Percentiles rank a stretch among this genome's conserved stretches.
Evolutionary conservation across 1,140 invertebrate genomes (phyloP).

Genomic region (Adelges cooleyi): DNA sequence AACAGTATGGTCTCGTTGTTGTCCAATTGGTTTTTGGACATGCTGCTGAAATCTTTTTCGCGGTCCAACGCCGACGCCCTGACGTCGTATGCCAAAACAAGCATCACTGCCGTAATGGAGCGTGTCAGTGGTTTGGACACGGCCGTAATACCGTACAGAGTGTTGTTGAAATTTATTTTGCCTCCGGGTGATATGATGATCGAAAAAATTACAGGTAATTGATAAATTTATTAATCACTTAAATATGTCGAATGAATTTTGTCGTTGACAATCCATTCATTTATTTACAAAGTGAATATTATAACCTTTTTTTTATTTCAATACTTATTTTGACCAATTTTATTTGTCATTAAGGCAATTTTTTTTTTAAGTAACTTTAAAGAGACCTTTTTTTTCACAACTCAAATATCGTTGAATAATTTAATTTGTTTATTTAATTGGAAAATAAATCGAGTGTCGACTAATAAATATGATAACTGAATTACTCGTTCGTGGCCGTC

Average conservation of each 20-base stretch:
- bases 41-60: slow-evolving; percentile 11
- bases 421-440: too few species aligned
- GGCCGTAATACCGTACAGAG: slow-evolving; percentile 1
- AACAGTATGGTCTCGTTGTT: not conserved
- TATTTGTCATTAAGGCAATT: too few species aligned
- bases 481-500: too few species aligned
- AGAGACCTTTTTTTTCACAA: too few species aligned
- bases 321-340: too few species aligned
- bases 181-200: slow-evolving; percentile 26
- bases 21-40: slow-evolving; percentile 18
- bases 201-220: slow-evolving; percentile 29
- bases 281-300: not conserved
- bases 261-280: too few species aligned
- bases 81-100: not conserved
- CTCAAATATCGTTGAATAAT: too few species aligned
- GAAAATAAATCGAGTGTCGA: too few species aligned
- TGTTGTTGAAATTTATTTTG: slow-evolving; percentile 22
- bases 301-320: too few species aligned
- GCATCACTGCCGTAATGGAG: slow-evolving; percentile 1
- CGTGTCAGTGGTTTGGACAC: not conserved
- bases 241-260: too few species aligned
- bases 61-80: slow-evolving; percentile 3
- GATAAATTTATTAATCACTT: not conserved
- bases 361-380: too few species aligned
- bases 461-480: too few species aligned